phyloP scores from a whole-genome alignment of 1,140 invertebrate genomes.

The Phenacoccus solenopsis region DNA sequence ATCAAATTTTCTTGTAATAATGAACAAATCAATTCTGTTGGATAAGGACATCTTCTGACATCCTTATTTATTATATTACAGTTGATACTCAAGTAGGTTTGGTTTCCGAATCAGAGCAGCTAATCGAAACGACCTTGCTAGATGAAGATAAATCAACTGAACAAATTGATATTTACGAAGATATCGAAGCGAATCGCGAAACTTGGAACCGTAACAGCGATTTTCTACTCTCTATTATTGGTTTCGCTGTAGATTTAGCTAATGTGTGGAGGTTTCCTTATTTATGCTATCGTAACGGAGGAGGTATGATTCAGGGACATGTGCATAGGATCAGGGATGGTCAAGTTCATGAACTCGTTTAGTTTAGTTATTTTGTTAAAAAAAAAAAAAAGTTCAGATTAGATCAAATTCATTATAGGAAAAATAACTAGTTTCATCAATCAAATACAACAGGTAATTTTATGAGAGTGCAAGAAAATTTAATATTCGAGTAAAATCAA shows the following conservation, averaged over 20 bases:
- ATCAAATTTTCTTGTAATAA: no score
- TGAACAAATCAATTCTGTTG: no score
- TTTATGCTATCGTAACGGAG: slow-evolving; percentile 64
- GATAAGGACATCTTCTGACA: no score
- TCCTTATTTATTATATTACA: background rate
- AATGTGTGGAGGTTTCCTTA: slow-evolving; percentile 83
- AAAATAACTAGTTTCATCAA: background rate
- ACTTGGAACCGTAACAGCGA: slow-evolving; percentile 82
- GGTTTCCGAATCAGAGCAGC: background rate
- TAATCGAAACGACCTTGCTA: background rate
- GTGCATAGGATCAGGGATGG: no score
- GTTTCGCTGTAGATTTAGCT: slow-evolving; percentile 82
- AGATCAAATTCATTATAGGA: no score
- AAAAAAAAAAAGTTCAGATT: no score
- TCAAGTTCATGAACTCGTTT: no score
- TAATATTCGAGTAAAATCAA: no score
- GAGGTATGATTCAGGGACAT: no score
- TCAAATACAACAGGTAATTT: background rate
- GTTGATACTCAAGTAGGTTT: slow-evolving; percentile 1
- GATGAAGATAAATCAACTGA: background rate
- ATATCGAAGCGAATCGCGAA: slow-evolving; percentile 22
- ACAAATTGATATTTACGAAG: background rate
- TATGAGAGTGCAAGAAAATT: background rate
- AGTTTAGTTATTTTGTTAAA: no score
- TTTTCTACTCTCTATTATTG: slow-evolving; percentile 83